Evolutionary conservation across 2,113 vertebrate genomes (phyloP).

Genomic region (Asarcornis scutulata): DNA sequence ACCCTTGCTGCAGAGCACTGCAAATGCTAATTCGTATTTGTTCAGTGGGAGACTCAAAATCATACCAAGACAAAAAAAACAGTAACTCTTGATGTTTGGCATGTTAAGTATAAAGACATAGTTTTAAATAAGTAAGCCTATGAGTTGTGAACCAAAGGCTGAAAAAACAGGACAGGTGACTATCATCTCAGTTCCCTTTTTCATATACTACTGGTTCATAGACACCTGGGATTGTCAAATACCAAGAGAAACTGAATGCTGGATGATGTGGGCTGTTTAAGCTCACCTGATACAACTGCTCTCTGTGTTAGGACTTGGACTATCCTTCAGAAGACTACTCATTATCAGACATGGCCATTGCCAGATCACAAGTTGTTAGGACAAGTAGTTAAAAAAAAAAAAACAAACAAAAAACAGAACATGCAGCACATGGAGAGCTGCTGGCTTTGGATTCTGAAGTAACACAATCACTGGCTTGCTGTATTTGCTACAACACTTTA

Average conservation of each 20-base stretch:
- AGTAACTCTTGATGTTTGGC: too few relatives aligned
- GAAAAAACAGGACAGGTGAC: background rate
- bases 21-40: background rate
- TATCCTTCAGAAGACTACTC: background rate
- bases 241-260: background rate
- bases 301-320: background rate
- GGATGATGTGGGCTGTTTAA: background rate
- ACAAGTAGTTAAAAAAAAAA: background rate
- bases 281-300: background rate
- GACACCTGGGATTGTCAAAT: background rate
- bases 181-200: background rate
- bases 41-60: background rate
- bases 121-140: background rate
- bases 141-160: background rate
- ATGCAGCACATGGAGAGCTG: background rate
- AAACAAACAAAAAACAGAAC: background rate
- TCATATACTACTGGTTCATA: background rate
- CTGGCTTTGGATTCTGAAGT: background rate
- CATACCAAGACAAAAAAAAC: background rate
- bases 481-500: background rate
- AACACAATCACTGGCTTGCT: background rate
- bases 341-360: background rate
- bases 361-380: background rate
- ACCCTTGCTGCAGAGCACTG: background rate
- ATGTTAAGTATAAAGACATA: background rate